These are phyloP conservation scores for Pan troglodytes DNA, from an alignment of 2,113 vertebrate species.

Conservation along the genomic window NHGRI_mPanTro3-v2.1_pri NC_072415.2:21941001-21941500, in stretches of 20 bases:
- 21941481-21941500: neutral
- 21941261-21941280: neutral
- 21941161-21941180: neutral
- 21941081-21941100: neutral
- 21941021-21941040: neutral
- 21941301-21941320: neutral
- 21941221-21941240: neutral
- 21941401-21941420: neutral
- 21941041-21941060: neutral
- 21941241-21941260: neutral
- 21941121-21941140: neutral
- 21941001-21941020: neutral
- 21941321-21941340: neutral
- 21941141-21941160: neutral
- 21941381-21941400: neutral
- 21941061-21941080: neutral
- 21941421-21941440: neutral
- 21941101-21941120: neutral
- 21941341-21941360: neutral
- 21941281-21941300: too few species aligned
- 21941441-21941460: neutral
- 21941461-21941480: neutral
- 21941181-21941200: neutral
- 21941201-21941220: neutral
- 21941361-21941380: neutral